Evolutionary conservation across 2,797 vertebrate genomes (phyloP).

Genomic region (Lithobates pipiens): DNA sequence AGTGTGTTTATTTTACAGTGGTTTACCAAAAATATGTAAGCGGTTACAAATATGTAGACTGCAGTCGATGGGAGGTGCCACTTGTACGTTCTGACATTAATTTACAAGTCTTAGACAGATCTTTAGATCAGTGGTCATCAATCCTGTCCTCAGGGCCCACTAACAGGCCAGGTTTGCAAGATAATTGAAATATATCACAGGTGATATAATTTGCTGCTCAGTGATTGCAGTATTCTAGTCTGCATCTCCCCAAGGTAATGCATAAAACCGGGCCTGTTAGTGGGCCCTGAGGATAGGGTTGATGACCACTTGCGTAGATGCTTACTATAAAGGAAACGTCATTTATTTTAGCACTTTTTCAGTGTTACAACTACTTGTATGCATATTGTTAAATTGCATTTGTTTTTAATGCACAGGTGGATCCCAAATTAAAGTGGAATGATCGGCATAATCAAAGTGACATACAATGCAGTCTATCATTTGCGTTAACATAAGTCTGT

Average conservation of each 20-base stretch:
- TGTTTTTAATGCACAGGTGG: neutral
- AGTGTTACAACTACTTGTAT: neutral
- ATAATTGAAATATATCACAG: too few relatives aligned
- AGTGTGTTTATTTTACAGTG: conserved; percentile 84
- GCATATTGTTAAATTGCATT: neutral
- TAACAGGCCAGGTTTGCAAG: too few relatives aligned
- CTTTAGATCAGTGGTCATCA: conserved; percentile 57
- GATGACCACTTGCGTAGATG: neutral
- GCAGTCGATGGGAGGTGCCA: conserved; percentile 76
- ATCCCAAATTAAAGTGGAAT: neutral
- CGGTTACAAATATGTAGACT: conserved; percentile 77
- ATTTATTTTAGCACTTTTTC: neutral
- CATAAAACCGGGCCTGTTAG: too few relatives aligned
- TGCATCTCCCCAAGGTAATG: too few relatives aligned
- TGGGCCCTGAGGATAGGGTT: too few relatives aligned
- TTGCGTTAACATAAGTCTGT: too few relatives aligned
- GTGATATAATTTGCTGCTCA: too few relatives aligned
- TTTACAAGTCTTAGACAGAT: conserved; percentile 74
- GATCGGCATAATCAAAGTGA: too few relatives aligned
- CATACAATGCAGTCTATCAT: too few relatives aligned
- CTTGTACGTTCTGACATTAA: conserved; percentile 73
- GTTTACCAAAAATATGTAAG: conserved; percentile 84
- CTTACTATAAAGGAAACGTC: neutral
- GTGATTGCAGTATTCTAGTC: too few relatives aligned
- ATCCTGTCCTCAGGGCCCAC: too few relatives aligned